Percentiles rank a stretch among this genome's conserved stretches.
Conservation (phyloP, 2,113 vertebrate species). For the Aythya baeri region DNA sequence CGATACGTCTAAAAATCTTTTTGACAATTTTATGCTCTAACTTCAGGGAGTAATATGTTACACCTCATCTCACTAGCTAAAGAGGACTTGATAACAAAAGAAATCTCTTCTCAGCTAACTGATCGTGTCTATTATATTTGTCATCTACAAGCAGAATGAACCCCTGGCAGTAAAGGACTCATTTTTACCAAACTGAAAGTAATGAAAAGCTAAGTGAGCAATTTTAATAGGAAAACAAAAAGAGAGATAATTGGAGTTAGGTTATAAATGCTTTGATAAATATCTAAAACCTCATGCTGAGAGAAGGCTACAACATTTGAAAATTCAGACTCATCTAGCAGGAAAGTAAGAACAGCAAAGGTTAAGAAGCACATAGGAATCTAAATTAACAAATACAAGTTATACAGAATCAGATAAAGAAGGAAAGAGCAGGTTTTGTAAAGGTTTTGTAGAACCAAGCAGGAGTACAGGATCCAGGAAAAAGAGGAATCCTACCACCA, state of each 20-base stretch:
- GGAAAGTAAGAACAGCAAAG: not conserved
- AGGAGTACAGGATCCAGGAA: not conserved
- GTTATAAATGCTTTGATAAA: not conserved
- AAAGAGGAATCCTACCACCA: not conserved
- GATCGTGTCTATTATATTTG: not conserved
- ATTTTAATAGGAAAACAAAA: conserved; percentile 8
- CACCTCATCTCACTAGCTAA: not conserved
- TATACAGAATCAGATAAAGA: not conserved
- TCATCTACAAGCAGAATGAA: not conserved
- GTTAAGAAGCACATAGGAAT: not conserved
- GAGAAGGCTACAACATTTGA: not conserved
- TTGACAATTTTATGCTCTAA: not conserved
- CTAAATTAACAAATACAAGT: not conserved
- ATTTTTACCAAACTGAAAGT: not conserved
- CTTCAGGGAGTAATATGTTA: not conserved
- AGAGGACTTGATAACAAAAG: not conserved
- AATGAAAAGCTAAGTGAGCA: not conserved
- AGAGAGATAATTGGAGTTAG: not conserved
- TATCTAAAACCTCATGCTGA: not conserved
- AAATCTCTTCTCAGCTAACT: not conserved
- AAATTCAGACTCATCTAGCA: not conserved
- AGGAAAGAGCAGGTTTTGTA: not conserved
- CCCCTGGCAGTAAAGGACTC: not conserved
- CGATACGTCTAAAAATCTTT: not conserved
- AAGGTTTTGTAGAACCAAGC: not conserved